Percentiles rank a stretch among this genome's conserved stretches.
Evolutionary conservation across 2,797 vertebrate species (phyloP).

Genomic region (Lagorchestes hirsutus): DNA sequence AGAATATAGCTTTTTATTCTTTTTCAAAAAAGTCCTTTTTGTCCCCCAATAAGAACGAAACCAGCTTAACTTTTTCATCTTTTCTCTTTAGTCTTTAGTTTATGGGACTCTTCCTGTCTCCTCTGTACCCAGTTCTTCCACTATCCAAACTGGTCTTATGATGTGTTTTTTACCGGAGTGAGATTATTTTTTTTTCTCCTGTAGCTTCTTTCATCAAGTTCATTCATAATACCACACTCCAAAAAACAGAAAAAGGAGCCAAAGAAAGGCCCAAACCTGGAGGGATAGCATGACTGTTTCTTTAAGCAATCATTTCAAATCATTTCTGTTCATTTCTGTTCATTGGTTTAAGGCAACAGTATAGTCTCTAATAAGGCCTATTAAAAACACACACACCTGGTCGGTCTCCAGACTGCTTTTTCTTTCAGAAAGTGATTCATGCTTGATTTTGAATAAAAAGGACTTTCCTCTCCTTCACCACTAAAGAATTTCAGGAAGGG

Average conservation of each 20-base stretch:
- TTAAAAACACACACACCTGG: not conserved
- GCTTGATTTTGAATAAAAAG: not conserved
- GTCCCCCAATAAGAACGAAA: not conserved
- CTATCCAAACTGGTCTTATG: not conserved
- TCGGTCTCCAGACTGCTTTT: not conserved
- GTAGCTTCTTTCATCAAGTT: not conserved
- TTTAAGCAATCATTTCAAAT: not conserved
- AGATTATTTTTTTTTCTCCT: not conserved
- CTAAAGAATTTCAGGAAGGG: not conserved
- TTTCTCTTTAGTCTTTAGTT: not conserved
- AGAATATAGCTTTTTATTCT: not conserved
- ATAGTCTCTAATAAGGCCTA: not conserved
- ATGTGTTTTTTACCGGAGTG: not conserved
- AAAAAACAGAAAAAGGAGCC: not conserved
- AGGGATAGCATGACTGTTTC: not conserved
- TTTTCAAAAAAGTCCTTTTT: not conserved
- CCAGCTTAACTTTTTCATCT: not conserved
- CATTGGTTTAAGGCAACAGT: not conserved
- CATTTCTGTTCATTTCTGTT: not conserved
- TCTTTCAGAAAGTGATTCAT: not conserved
- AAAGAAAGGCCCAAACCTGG: not conserved
- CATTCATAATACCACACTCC: not conserved
- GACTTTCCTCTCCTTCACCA: not conserved
- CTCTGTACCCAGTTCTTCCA: constrained; percentile 10
- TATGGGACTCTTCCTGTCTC: not conserved